A percentile compares a stretch with the other conserved stretches of the same genome.
Evolutionary conservation across 2,113 vertebrate genomes (phyloP).

Genomic region (Rhinolophus ferrumequinum): DNA sequence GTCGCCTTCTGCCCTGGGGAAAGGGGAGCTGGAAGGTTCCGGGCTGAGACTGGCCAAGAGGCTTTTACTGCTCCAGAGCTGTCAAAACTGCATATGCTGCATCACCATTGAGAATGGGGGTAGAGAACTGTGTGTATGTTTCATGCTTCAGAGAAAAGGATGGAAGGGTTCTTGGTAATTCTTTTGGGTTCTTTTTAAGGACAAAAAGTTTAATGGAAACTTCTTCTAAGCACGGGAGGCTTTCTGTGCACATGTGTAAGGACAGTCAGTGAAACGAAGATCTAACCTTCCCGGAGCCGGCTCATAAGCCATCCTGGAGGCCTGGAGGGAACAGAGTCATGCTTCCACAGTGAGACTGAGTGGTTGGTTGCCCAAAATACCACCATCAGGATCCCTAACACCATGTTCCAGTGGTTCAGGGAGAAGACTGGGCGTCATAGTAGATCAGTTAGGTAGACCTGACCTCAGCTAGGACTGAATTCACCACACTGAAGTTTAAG

Average conservation of each 20-base stretch:
- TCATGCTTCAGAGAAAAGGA: constrained; percentile 5
- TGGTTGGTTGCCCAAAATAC: background rate
- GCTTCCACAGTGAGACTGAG: background rate
- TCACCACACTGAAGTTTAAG: background rate
- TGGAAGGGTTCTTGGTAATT: background rate
- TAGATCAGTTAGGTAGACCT: background rate
- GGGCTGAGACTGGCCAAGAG: constrained; percentile 18
- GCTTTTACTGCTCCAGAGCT: constrained; percentile 55
- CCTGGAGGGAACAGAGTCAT: background rate
- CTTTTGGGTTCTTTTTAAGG: constrained; percentile 53
- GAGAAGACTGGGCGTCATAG: background rate
- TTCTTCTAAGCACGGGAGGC: background rate
- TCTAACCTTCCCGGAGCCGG: background rate
- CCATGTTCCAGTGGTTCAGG: background rate
- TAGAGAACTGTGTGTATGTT: background rate
- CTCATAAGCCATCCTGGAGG: background rate
- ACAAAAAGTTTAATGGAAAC: constrained; percentile 16
- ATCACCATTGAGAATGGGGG: background rate
- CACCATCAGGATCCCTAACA: background rate
- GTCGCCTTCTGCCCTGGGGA: constrained; percentile 69
- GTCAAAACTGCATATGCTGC: constrained; percentile 56
- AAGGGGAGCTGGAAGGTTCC: constrained; percentile 59
- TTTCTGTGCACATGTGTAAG: background rate
- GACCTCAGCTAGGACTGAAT: background rate
- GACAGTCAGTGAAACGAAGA: background rate